phyloP scores from a whole-genome alignment of 1,140 invertebrate species.

The Mamestra configurata region DNA sequence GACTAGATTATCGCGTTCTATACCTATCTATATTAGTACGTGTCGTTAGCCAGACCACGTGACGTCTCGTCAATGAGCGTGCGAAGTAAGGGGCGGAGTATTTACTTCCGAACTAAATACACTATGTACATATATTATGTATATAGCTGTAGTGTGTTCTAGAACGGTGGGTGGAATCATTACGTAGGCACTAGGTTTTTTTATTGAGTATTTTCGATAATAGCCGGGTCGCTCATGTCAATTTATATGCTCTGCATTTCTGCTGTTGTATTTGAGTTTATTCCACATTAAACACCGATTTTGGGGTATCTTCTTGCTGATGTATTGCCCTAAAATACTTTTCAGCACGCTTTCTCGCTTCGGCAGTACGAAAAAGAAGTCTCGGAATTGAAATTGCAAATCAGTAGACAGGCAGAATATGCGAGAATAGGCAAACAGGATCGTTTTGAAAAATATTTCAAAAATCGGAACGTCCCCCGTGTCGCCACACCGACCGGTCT shows the following conservation, averaged over 20 bases:
- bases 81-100: conserved; percentile 21
- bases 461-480: too few species aligned
- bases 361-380: too few species aligned
- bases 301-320: too few species aligned
- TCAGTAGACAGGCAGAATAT: too few species aligned
- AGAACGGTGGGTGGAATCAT: conserved; percentile 7
- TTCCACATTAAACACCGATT: too few species aligned
- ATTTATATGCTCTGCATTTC: background rate
- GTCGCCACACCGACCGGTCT: too few species aligned
- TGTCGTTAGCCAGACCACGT: background rate
- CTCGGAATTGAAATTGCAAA: too few species aligned
- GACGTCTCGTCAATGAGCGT: conserved; percentile 11
- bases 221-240: background rate
- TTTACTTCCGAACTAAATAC: conserved; percentile 8
- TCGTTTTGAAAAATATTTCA: too few species aligned
- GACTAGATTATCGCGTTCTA: background rate
- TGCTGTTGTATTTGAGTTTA: background rate
- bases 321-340: too few species aligned
- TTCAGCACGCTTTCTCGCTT: too few species aligned
- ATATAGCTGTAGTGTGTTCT: conserved; percentile 7
- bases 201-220: background rate
- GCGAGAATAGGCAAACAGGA: too few species aligned
- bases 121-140: background rate
- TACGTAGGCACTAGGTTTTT: background rate
- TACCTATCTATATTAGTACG: background rate